Evolutionary conservation across 2,888 invertebrate genomes (phyloP).

Genomic region (Hemicrepidius hirtus): DNA sequence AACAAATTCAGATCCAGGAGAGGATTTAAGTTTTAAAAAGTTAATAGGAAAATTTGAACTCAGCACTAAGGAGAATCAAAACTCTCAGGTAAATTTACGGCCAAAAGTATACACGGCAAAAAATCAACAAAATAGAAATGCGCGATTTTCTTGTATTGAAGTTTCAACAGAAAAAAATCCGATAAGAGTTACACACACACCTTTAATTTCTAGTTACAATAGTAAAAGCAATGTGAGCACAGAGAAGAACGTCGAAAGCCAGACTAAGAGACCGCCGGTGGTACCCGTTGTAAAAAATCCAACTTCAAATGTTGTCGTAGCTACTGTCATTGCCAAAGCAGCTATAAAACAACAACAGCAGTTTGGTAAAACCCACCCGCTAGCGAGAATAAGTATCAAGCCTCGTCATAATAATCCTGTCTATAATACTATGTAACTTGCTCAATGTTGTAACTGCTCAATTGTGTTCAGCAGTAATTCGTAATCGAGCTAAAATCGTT

Average conservation of each 20-base stretch:
- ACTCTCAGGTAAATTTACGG: conserved; percentile 61
- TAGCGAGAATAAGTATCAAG: conserved; percentile 89
- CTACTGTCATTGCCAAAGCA: conserved; percentile 82
- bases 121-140: conserved; percentile 56
- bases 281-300: conserved; percentile 67
- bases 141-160: conserved; percentile 68
- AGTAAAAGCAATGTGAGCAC: conserved; percentile 56
- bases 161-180: conserved; percentile 64
- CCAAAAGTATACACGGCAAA: conserved; percentile 49
- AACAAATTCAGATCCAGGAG: conserved; percentile 65
- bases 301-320: conserved; percentile 75
- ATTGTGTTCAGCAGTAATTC: conserved; percentile 17
- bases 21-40: conserved; percentile 83
- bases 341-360: conserved; percentile 90
- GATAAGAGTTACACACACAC: conserved; percentile 59
- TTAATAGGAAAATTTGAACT: conserved; percentile 85
- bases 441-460: conserved; percentile 49
- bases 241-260: conserved; percentile 61
- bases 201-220: conserved; percentile 62
- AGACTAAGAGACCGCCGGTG: conserved; percentile 70
- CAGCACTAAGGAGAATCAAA: conserved; percentile 64
- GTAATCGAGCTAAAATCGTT: conserved; percentile 7
- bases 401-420: conserved; percentile 87
- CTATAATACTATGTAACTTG: conserved; percentile 90
- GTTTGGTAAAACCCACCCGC: conserved; percentile 94